Base-by-base conservation (phyloP, 2,113 vertebrate species). In the Ptyas mucosa region DNA sequence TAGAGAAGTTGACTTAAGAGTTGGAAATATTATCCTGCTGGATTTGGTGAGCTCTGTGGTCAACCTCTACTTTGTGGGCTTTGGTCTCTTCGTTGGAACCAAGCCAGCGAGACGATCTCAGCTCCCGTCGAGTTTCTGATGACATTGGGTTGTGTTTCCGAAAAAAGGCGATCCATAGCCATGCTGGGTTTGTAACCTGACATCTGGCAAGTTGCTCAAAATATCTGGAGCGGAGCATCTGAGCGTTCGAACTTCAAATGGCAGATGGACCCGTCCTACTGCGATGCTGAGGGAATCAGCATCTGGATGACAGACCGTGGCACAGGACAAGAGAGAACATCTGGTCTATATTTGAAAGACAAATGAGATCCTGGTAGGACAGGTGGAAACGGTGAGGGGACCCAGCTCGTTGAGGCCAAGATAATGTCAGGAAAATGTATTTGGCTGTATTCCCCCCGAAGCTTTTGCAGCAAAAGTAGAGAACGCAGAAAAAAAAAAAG, bases 241-340 rank as follows among this genome's bases (percentile, higher is more conserved):
- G 69, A 81, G 18, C n/a, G 15, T 39, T 1, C 1, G 2, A 20
- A 20, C 15, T 39, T 1, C 1, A 1, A 20, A 20, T 6, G 15
- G 69, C 69, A 75, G 69, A 81, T 39, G 69, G 69, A 8, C 15
- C 7, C 15, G 6, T 9, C 69, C 8, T 7, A 39, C 34, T 39
- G 69, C 0, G 69, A 81, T 8, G 18, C 8, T 39, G 69, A 34
- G n/a, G n/a, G 69, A 34, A 75, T 34, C n/a, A 0, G 0, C 69
- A 75, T 34, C 69, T 75, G 69, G 69, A 81, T 39, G 69, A 39
- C 34, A 39, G 69, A 75, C 69, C 15, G 0, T 39, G 20, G n/a
- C 69, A 39, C 34, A 39, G 34, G 34, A 34, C n/a, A 2, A 75
- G 69, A 39, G 69, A 34, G 6, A 20, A 75, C n/a, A 75, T 34